A percentile compares a stretch with the other conserved stretches of the same genome.
These are phyloP conservation scores for Drosophila kuntzei DNA, from an alignment of 2,888 invertebrate species.

Conservation along the genomic window DNA sequence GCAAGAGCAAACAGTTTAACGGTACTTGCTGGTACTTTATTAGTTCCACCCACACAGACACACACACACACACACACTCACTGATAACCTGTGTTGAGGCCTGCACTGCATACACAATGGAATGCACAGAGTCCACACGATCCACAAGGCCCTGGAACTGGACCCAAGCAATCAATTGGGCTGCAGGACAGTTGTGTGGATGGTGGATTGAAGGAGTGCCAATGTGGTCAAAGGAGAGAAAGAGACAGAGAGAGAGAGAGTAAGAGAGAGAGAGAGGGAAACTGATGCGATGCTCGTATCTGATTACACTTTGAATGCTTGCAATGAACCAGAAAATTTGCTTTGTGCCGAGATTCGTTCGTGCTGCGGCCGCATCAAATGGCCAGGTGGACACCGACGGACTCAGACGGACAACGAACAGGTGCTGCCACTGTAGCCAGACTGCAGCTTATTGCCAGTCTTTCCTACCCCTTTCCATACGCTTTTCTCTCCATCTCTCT, in stretches of 20 bases:
- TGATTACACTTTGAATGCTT: constrained; percentile 79
- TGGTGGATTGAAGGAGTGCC: background rate
- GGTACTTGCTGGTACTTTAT: constrained; percentile 14
- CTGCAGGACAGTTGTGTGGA: constrained; percentile 7
- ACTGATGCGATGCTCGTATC: constrained; percentile 55
- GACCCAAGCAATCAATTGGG: constrained; percentile 6
- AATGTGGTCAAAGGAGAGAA: background rate
- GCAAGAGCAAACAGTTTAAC: background rate
- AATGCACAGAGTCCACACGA: constrained; percentile 31
- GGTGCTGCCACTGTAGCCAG: constrained; percentile 52
- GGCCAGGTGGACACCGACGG: constrained; percentile 21
- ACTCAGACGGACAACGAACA: constrained; percentile 52
- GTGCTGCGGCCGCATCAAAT: constrained; percentile 48
- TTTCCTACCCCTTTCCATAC: background rate
- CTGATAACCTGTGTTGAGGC: background rate
- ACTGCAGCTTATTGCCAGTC: constrained; percentile 6
- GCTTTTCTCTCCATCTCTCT: background rate
- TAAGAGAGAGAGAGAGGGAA: background rate
- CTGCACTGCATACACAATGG: constrained; percentile 10
- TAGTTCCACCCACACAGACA: background rate
- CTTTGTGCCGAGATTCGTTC: constrained; percentile 64
- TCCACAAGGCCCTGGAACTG: constrained; percentile 17
- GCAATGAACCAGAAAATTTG: constrained; percentile 80
- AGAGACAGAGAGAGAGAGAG: background rate
- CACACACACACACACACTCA: background rate